These are phyloP conservation scores for Cochlearius cochlearius DNA, from an alignment of 2,113 vertebrate genomes.

Conservation along the genomic window DNA sequence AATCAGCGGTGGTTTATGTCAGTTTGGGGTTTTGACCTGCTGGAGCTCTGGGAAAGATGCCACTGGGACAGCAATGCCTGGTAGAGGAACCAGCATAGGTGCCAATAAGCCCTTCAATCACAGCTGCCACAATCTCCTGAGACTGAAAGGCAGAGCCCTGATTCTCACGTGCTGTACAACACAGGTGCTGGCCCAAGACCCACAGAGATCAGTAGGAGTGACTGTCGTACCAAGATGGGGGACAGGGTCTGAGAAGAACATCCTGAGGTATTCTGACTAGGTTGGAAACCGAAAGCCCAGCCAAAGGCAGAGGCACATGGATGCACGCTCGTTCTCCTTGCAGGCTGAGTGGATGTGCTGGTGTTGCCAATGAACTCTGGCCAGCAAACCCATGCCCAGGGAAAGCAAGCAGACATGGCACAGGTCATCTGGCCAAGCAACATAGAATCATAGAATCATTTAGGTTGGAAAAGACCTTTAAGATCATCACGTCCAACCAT, in stretches of 20 bases:
- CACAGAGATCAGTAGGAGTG: background rate
- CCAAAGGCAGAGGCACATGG: rapidly evolving
- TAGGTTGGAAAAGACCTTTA: too few species aligned
- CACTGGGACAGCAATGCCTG: background rate
- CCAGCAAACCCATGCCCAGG: background rate
- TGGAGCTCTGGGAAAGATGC: background rate
- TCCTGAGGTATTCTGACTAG: background rate
- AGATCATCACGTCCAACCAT: too few species aligned
- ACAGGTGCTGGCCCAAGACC: rapidly evolving
- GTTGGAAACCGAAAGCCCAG: background rate
- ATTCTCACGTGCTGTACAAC: background rate
- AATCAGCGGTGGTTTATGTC: background rate
- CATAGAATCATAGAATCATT: too few species aligned
- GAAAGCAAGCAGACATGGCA: background rate
- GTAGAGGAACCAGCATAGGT: background rate
- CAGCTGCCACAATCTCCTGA: background rate
- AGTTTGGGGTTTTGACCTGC: background rate
- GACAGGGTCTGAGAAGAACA: background rate
- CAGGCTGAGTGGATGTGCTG: background rate
- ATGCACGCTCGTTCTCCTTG: background rate
- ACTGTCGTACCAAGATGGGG: background rate
- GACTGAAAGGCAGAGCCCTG: background rate
- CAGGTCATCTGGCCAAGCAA: background rate
- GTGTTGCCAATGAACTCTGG: background rate
- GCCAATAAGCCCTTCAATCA: background rate